Conservation (phyloP, 2,797 vertebrate species). For the Poecilia velifera region DNA sequence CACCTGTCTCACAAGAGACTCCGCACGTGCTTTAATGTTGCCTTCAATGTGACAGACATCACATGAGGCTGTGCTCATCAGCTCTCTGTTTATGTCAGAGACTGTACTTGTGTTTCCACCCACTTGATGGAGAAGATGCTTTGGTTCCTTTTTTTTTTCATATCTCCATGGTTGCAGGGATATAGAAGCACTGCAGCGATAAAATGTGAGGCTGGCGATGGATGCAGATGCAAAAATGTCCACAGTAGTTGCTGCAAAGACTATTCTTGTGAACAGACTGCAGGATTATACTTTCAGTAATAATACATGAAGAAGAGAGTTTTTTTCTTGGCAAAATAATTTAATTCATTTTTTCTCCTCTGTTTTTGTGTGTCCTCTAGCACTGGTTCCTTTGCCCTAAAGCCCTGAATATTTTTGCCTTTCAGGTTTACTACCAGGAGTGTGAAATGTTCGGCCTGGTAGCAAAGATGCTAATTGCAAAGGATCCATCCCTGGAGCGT, state of each 20-base stretch:
- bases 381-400: constrained; percentile 8
- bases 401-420: constrained; percentile 30
- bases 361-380: not conserved
- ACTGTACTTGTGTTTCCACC: constrained; percentile 50
- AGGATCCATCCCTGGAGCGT: constrained; percentile 76
- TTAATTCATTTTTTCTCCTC: constrained; percentile 3
- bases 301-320: constrained; percentile 29
- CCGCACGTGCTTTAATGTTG: constrained; percentile 47
- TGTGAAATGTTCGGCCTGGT: constrained; percentile 80
- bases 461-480: constrained; percentile 80
- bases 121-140: constrained; percentile 61
- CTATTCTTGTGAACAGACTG: constrained; percentile 24
- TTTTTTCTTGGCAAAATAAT: constrained; percentile 2
- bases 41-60: constrained; percentile 58
- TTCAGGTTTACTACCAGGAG: constrained; percentile 80
- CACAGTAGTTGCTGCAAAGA: constrained; percentile 19
- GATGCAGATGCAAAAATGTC: constrained; percentile 57
- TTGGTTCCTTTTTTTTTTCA: constrained; percentile 63
- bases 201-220: constrained; percentile 60
- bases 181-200: constrained; percentile 52
- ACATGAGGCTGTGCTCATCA: constrained; percentile 51
- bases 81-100: constrained; percentile 39
- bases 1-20: constrained; percentile 41
- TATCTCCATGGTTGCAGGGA: constrained; percentile 76
- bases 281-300: constrained; percentile 47